These are phyloP conservation scores for Lepidurus arcticus DNA, from an alignment of 1,140 invertebrate genomes.

Conservation along the genomic window DNA sequence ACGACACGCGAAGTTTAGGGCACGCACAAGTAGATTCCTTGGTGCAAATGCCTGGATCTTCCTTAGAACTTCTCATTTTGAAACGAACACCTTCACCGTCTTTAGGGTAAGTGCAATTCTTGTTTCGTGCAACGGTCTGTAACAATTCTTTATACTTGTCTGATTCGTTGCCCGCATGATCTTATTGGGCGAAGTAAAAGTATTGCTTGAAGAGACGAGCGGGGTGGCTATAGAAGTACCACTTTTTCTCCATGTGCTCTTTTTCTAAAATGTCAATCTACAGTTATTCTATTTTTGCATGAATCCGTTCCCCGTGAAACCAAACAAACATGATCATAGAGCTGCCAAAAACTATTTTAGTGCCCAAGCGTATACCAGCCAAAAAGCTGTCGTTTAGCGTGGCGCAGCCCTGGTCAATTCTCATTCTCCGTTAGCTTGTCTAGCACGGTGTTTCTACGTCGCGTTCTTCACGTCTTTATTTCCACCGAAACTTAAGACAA, in stretches of 20 bases:
- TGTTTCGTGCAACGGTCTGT: too few relatives aligned
- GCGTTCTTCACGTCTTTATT: too few relatives aligned
- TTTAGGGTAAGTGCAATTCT: not conserved
- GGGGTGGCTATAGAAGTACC: too few relatives aligned
- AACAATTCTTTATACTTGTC: too few relatives aligned
- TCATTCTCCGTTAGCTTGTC: slow-evolving; percentile 8
- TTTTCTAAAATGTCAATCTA: not conserved
- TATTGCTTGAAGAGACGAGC: too few relatives aligned
- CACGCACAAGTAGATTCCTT: slow-evolving; percentile 39
- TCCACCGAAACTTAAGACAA: too few relatives aligned
- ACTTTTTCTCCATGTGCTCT: not conserved
- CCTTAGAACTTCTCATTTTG: slow-evolving; percentile 39
- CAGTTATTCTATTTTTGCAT: not conserved
- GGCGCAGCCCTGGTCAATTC: not conserved
- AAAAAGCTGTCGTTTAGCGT: not conserved
- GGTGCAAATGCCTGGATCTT: slow-evolving; percentile 38
- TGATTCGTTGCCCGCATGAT: too few relatives aligned
- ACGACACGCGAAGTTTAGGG: slow-evolving; percentile 37
- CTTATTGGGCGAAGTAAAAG: too few relatives aligned
- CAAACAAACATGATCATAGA: not conserved
- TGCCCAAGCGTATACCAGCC: not conserved
- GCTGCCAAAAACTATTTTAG: slow-evolving; percentile 19
- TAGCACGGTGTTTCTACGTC: not conserved
- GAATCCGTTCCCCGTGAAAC: not conserved
- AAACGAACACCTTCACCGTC: slow-evolving; percentile 35